Base-by-base conservation (phyloP, 2,888 invertebrate genomes). In the Adineta ricciae region DNA sequence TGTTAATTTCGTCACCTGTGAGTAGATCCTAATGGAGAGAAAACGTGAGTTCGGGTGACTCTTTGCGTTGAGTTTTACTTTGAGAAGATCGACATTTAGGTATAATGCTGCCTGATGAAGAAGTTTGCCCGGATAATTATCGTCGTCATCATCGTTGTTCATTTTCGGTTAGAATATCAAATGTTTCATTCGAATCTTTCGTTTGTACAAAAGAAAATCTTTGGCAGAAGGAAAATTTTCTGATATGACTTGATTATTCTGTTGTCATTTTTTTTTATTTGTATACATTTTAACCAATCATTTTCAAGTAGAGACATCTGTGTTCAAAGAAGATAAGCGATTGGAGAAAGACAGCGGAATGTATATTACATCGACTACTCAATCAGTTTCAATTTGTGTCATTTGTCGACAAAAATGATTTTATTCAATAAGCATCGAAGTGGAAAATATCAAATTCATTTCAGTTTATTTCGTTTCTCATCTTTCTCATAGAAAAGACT, bases 41-140 rank as follows among this genome's bases (percentile, higher is more conserved):
- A 78, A 41, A 41, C 41, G 24, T 7, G 1, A 41, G 24, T 36
- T 78, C 2, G n/a, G 24, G n/a, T 24, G 24, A 36, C 36, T 19
- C 14, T 11, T 32, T 24, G 24, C 41, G 11, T 36, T 24, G 5
- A 19, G 7, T 64, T 1, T 41, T 78, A 78, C 78, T 78, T 78
- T 41, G 1, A 78, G n/a, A n/a, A 78, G 41, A 41, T 78, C 78
- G 21, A 78, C 78, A 78, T 78, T 78, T 24, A 38, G 41, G 41
- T 41, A 78, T 11, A 78, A n/a, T 38, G 78, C 78, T 11, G 78
- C 78, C n/a, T 78, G 78, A 41, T 78, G 78, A n/a, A 78, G 38
- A 41, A 78, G 41, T n/a, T 78, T 78, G 1, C 78, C 78, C 11
- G 38, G 41, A 41, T 78, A 78, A 78, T 78, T 41, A 78, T 78